A percentile compares a stretch with the other conserved stretches of the same genome.
Evolutionary conservation across 2,888 invertebrate species (phyloP).

Genomic region (Ophion ellenae): DNA sequence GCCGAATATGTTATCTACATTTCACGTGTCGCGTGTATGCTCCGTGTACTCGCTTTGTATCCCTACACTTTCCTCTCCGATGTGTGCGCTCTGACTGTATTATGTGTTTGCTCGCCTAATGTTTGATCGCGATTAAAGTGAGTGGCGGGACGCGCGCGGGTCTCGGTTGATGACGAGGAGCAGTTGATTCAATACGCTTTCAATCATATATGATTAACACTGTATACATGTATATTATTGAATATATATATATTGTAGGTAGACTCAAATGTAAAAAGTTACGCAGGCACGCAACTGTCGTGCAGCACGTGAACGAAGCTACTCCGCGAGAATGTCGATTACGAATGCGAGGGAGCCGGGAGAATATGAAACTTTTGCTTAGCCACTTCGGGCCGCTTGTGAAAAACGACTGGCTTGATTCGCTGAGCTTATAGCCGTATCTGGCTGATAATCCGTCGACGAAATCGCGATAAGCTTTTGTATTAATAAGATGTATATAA

Average conservation of each 20-base stretch:
- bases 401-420: neutral
- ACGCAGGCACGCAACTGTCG: conserved; percentile 21
- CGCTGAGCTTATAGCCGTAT: conserved; percentile 32
- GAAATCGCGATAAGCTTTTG: neutral
- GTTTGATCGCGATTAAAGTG: conserved; percentile 47
- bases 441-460: conserved; percentile 36
- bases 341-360: conserved; percentile 31
- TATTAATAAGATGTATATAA: neutral
- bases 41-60: conserved; percentile 2
- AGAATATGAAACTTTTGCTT: conserved; percentile 21
- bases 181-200: conserved; percentile 50
- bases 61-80: neutral
- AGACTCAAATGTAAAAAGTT: neutral
- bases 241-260: neutral
- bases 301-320: conserved; percentile 47
- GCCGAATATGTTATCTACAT: neutral
- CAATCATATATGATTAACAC: conserved; percentile 26
- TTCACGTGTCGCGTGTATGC: conserved; percentile 23
- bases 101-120: conserved; percentile 13
- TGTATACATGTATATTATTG: neutral
- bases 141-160: conserved; percentile 4
- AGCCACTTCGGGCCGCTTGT: conserved; percentile 21
- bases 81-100: neutral
- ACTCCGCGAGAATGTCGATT: conserved; percentile 22
- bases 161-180: conserved; percentile 15